Conservation (phyloP, 2,797 vertebrate species). For the Emys orbicularis region DNA sequence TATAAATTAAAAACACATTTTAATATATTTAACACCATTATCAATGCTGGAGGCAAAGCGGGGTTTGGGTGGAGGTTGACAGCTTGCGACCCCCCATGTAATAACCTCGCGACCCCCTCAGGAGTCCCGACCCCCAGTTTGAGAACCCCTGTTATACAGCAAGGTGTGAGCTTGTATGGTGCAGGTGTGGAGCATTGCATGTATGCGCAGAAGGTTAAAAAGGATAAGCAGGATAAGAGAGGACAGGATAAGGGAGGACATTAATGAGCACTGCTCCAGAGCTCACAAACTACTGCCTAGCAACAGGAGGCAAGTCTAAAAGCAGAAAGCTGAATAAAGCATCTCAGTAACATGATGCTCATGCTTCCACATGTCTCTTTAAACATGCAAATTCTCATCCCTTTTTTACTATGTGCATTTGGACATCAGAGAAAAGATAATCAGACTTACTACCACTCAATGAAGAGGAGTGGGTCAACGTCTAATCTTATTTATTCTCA, state of each 20-base stretch:
- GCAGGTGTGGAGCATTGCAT: slow-evolving; percentile 25
- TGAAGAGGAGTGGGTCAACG: slow-evolving; percentile 36
- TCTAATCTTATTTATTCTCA: slow-evolving; percentile 57
- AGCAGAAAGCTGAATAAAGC: slow-evolving; percentile 31
- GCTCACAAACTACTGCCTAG: slow-evolving; percentile 28
- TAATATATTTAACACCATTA: too few species aligned
- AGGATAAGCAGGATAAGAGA: background rate
- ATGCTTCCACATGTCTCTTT: slow-evolving; percentile 15
- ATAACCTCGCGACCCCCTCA: too few species aligned
- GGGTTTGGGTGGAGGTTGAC: too few species aligned
- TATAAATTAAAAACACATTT: too few species aligned
- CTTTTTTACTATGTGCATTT: background rate
- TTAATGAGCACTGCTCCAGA: slow-evolving; percentile 1
- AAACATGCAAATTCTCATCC: slow-evolving; percentile 29
- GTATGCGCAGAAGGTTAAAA: slow-evolving; percentile 11
- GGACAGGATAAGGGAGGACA: background rate
- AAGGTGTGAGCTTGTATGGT: background rate
- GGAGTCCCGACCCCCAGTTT: too few species aligned
- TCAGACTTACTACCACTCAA: slow-evolving; percentile 41
- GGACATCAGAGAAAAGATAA: slow-evolving; percentile 31
- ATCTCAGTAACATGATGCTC: slow-evolving; percentile 28
- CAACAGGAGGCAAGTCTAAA: slow-evolving; percentile 39
- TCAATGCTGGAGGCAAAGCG: too few species aligned
- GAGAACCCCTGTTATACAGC: background rate
- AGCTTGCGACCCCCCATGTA: too few species aligned